These are phyloP conservation scores for Myiozetetes cayanensis DNA, from an alignment of 2,113 vertebrate genomes.

Conservation along the genomic window DNA sequence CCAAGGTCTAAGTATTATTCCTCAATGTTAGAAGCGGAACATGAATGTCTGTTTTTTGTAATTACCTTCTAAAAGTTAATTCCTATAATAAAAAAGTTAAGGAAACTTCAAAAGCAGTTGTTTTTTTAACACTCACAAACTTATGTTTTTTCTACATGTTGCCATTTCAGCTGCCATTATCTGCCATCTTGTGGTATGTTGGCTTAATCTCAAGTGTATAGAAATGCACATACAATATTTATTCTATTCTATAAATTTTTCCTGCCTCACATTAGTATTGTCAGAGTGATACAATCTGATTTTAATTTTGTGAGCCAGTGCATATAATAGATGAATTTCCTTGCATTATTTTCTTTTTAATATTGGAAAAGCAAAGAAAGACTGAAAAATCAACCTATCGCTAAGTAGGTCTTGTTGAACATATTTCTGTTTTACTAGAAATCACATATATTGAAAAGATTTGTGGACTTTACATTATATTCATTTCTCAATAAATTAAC, in stretches of 20 bases:
- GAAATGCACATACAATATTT: neutral
- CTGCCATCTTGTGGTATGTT: slow-evolving; percentile 65
- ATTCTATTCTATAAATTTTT: neutral
- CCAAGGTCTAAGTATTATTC: neutral
- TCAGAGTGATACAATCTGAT: neutral
- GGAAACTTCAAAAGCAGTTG: neutral
- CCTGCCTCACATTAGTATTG: neutral
- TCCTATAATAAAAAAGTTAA: neutral
- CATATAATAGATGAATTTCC: neutral
- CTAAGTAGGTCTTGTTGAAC: neutral
- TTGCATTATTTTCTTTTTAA: neutral
- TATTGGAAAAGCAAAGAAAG: neutral
- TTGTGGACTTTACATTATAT: neutral
- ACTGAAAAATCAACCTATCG: neutral
- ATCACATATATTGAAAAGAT: neutral
- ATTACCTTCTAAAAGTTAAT: neutral
- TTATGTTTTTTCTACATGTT: neutral
- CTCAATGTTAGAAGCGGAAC: neutral
- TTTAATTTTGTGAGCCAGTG: neutral
- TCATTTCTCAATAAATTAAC: neutral
- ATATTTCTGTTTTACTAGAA: neutral
- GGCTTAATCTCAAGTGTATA: slow-evolving; percentile 46
- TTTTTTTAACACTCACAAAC: neutral
- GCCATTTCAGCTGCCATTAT: slow-evolving; percentile 32
- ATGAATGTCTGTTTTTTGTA: neutral